These are phyloP conservation scores for Diorhabda carinulata DNA, from an alignment of 1,140 invertebrate genomes.

Conservation along the genomic window DNA sequence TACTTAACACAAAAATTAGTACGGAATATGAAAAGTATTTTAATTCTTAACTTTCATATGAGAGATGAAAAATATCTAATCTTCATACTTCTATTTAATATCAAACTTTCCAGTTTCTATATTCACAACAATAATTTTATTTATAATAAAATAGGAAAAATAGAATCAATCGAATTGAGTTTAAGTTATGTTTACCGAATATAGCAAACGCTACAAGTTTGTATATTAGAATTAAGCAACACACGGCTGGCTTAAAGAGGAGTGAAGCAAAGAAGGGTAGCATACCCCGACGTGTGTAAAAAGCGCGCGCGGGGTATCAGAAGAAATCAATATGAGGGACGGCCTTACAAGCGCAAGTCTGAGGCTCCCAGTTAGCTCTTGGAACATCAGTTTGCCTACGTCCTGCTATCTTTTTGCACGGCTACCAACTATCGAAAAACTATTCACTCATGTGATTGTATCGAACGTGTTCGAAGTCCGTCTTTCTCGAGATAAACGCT, in stretches of 20 bases:
- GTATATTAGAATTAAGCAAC: constrained; percentile 34
- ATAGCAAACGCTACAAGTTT: constrained; percentile 14
- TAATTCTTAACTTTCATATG: too few relatives aligned
- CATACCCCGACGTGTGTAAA: constrained; percentile 11
- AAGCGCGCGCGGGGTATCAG: constrained; percentile 27
- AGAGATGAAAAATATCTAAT: too few relatives aligned
- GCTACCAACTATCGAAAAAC: background rate
- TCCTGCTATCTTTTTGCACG: constrained; percentile 37
- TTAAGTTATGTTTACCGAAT: background rate
- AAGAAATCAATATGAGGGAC: constrained; percentile 45
- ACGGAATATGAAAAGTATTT: too few relatives aligned
- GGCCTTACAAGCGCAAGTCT: constrained; percentile 43
- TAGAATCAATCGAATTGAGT: too few relatives aligned
- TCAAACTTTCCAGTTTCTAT: too few relatives aligned
- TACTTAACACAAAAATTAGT: too few relatives aligned
- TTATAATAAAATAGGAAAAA: too few relatives aligned
- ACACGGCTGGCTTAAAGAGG: constrained; percentile 16
- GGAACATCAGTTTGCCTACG: constrained; percentile 40
- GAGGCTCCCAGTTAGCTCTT: constrained; percentile 38
- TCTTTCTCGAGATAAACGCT: background rate
- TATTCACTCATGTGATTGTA: background rate
- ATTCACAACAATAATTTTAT: too few relatives aligned
- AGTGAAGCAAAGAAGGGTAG: constrained; percentile 6
- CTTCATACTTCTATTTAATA: too few relatives aligned
- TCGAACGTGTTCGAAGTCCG: background rate